phyloP scores from a whole-genome alignment of 1,140 invertebrate species.

The Trachymyrmex septentrionalis region DNA sequence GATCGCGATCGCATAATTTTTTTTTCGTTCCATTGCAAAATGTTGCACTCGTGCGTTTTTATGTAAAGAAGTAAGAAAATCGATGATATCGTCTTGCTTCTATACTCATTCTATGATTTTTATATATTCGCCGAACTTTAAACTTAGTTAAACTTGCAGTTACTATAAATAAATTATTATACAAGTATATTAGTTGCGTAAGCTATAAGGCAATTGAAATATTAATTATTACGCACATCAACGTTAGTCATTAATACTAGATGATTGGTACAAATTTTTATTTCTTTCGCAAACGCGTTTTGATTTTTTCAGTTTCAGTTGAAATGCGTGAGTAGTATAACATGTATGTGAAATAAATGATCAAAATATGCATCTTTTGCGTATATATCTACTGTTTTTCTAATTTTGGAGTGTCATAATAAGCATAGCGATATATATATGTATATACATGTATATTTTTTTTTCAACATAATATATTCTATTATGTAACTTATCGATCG shows the following conservation, averaged over 20 bases:
- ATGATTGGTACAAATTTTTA: neutral
- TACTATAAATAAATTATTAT: constrained; percentile 5
- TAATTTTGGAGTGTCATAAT: constrained; percentile 62
- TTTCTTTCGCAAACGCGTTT: neutral
- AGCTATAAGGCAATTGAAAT: neutral
- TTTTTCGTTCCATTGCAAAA: neutral
- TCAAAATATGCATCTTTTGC: neutral
- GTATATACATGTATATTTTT: neutral
- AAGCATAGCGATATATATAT: neutral
- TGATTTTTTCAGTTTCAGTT: neutral
- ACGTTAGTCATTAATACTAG: neutral
- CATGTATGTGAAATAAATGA: neutral
- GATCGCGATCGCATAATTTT: neutral
- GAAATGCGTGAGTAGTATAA: neutral
- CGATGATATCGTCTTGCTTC: neutral
- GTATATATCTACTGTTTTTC: neutral
- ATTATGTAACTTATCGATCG: constrained; percentile 70
- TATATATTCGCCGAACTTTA: neutral
- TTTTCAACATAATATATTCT: constrained; percentile 48
- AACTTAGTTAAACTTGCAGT: neutral
- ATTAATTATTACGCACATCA: neutral
- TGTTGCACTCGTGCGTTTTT: neutral
- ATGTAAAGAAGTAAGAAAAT: neutral
- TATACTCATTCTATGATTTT: neutral
- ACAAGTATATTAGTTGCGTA: neutral